A percentile compares a stretch with the other conserved stretches of the same genome.
Evolutionary conservation across 2,888 invertebrate genomes (phyloP).

Genomic region (Teinopalpus imperialis): DNA sequence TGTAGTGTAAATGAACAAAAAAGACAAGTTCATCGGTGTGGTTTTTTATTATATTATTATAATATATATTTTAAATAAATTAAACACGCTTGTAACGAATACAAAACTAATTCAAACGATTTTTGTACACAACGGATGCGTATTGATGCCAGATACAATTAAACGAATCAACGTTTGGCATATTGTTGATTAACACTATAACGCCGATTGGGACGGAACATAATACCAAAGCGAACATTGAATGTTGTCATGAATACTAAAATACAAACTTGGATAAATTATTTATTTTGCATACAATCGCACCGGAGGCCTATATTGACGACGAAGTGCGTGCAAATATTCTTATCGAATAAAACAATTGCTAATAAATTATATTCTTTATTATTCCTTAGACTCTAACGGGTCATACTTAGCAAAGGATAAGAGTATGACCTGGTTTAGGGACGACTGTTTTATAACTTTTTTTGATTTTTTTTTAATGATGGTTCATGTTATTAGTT

Average conservation of each 20-base stretch:
- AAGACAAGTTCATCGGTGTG: too few relatives aligned
- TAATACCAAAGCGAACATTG: constrained; percentile 39
- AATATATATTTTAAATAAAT: too few relatives aligned
- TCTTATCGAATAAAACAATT: constrained; percentile 40
- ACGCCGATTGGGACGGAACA: constrained; percentile 25
- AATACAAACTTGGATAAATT: constrained; percentile 42
- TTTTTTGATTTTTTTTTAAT: too few relatives aligned
- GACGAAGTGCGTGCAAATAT: constrained; percentile 60
- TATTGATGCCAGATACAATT: constrained; percentile 2
- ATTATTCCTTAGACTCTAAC: too few relatives aligned
- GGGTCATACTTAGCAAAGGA: too few relatives aligned
- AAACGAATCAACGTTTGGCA: constrained; percentile 2
- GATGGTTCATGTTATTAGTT: too few relatives aligned
- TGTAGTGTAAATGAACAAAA: too few relatives aligned
- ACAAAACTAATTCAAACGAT: constrained; percentile 7
- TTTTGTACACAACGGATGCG: not conserved
- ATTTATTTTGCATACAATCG: constrained; percentile 67
- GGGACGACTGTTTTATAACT: too few relatives aligned
- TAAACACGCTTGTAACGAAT: too few relatives aligned
- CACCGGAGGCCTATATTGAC: constrained; percentile 40
- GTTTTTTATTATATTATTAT: too few relatives aligned
- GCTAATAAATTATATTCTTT: constrained; percentile 33
- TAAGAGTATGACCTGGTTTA: too few relatives aligned
- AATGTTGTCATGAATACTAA: constrained; percentile 41
- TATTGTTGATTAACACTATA: constrained; percentile 19